Base-by-base conservation (phyloP, 2,888 invertebrate species). In the Plebejus argus region DNA sequence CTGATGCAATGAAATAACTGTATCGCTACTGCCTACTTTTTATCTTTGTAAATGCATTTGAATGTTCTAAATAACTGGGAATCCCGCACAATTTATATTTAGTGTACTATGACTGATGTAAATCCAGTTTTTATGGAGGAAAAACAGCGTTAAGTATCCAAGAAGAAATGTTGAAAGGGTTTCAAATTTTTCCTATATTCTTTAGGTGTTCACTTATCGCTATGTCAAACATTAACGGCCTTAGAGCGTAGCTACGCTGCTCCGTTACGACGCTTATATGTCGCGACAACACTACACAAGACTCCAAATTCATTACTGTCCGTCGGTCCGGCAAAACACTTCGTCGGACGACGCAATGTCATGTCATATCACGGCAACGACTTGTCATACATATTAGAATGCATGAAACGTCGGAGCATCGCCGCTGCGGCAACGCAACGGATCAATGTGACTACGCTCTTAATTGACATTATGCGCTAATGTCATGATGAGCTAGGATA, bases 401-500 rank as follows among this genome's bases (percentile, higher is more conserved):
- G 49, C 1, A 49, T 1, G 18, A 53, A 53, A 53, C 53, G 18
- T 53, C 53, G 53, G 18, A 53, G 53, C 18, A 1, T 18, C 18
- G 53, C 53, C 53, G 53, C 53, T 53, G 53, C 53, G 53, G 18
- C 18, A 53, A 53, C 53, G 53, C 18, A 53, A 15, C 15, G 49
- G 18, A 15, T 1, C 39, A 56, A 1, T 49, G 35, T 49, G 18
- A 39, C 58, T 77, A 71, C 35, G 56, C 53, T 53, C 23, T 79
- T 81, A 81, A 79, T 81, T 79, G 90, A 84, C 85, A 89, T 88
- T 89, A 45, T 10, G 10, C 85, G 84, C 85, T 86, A 88, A 89
- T 90, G 90, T 90, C 87, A 89, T 89, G 89, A 84, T 84, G 91
- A 92, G 89, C 91, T 91, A 91, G 91, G 90, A 91, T 90, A 87